Evolutionary conservation across 2,797 vertebrate genomes (phyloP).

Genomic region (Enteromius mattozi): DNA sequence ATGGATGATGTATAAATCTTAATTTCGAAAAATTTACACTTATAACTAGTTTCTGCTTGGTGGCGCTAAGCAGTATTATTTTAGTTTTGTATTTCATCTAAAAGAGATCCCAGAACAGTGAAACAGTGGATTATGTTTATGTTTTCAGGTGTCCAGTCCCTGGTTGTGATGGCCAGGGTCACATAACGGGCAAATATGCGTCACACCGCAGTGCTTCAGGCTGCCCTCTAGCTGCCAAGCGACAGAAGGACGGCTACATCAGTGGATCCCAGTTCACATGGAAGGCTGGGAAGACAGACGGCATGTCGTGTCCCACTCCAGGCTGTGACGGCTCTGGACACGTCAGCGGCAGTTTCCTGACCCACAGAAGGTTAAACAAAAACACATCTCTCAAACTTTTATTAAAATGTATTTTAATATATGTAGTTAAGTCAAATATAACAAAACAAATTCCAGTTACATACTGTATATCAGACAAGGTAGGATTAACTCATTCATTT

Average conservation of each 20-base stretch:
- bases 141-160: conserved; percentile 93
- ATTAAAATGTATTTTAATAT: background rate
- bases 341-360: conserved; percentile 98
- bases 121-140: background rate
- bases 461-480: background rate
- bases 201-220: conserved; percentile 97
- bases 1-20: no score
- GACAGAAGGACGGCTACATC: conserved; percentile 96
- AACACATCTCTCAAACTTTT: background rate
- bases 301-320: conserved; percentile 97
- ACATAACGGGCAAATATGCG: conserved; percentile 96
- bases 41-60: no score
- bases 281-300: conserved; percentile 98
- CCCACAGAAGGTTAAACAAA: conserved; percentile 85
- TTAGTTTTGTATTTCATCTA: background rate
- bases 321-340: conserved; percentile 97
- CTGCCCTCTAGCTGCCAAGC: conserved; percentile 95
- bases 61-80: background rate
- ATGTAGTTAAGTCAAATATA: background rate
- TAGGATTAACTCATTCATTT: background rate
- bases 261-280: conserved; percentile 98
- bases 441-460: background rate
- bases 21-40: no score
- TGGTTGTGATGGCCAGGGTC: conserved; percentile 96
- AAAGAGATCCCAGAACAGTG: background rate